These are phyloP conservation scores for Bufo bufo DNA, from an alignment of 2,113 vertebrate species.

Conservation along the genomic window DNA sequence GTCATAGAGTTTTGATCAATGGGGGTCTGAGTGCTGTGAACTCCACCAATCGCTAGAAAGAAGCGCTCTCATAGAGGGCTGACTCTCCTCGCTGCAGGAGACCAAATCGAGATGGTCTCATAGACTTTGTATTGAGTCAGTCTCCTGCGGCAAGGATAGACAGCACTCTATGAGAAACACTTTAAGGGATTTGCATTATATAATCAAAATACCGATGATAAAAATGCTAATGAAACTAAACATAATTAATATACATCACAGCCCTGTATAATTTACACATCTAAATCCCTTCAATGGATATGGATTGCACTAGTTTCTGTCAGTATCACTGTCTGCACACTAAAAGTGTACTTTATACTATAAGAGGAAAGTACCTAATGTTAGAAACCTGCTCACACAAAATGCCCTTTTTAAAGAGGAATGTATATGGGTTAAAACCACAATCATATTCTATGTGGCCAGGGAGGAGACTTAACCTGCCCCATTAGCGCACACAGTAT, in stretches of 20 bases:
- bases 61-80: no score
- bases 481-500: conserved; percentile 65
- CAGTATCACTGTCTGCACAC: neutral
- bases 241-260: neutral
- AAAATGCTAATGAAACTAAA: neutral
- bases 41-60: no score
- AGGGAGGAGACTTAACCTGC: conserved; percentile 58
- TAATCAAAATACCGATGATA: neutral
- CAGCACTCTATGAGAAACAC: no score
- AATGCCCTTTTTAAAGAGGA: neutral
- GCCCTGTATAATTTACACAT: neutral
- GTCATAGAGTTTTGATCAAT: no score
- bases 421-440: conserved; percentile 24
- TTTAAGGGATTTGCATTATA: no score
- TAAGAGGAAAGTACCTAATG: neutral
- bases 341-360: neutral
- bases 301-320: neutral
- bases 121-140: no score
- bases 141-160: no score
- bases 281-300: neutral
- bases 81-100: no score
- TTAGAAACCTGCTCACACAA: neutral
- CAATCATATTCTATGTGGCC: conserved; percentile 23
- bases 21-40: no score
- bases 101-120: no score